A percentile compares a stretch with the other conserved stretches of the same genome.
Evolutionary conservation across 2,888 invertebrate genomes (phyloP).

Genomic region (Timandra comae): DNA sequence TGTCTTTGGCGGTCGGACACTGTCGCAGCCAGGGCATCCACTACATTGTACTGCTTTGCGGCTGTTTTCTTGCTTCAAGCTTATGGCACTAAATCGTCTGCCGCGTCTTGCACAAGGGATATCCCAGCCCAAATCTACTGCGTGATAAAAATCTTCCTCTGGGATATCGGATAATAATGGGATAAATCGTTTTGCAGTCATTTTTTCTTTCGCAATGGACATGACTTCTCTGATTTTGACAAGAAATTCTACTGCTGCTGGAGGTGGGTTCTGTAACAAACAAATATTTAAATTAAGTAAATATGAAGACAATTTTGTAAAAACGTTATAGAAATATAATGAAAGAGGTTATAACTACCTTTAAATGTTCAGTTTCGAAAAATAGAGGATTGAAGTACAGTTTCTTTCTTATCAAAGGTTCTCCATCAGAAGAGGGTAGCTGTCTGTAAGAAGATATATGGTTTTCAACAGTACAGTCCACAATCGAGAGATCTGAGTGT

Average conservation of each 20-base stretch:
- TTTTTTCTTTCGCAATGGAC: slow-evolving; percentile 90
- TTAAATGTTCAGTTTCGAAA: slow-evolving; percentile 89
- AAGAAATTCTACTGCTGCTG: slow-evolving; percentile 92
- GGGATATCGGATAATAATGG: slow-evolving; percentile 87
- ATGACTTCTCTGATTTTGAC: slow-evolving; percentile 93
- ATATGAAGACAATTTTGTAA: too few relatives aligned
- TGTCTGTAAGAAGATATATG: slow-evolving; percentile 32
- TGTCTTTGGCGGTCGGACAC: slow-evolving; percentile 40
- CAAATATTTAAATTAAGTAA: too few relatives aligned
- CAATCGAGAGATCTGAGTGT: slow-evolving; percentile 66
- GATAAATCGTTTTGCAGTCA: slow-evolving; percentile 86
- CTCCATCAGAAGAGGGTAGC: slow-evolving; percentile 52
- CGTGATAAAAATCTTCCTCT: slow-evolving; percentile 81
- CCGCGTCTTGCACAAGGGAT: slow-evolving; percentile 70
- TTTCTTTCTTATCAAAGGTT: slow-evolving; percentile 79
- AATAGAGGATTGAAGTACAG: slow-evolving; percentile 94
- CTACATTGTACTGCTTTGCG: slow-evolving; percentile 75
- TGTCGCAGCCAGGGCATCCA: slow-evolving; percentile 83
- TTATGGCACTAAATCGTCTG: slow-evolving; percentile 74
- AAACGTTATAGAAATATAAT: too few relatives aligned
- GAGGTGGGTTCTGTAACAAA: slow-evolving; percentile 86
- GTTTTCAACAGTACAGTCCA: slow-evolving; percentile 56
- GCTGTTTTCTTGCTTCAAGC: slow-evolving; percentile 79
- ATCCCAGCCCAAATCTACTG: slow-evolving; percentile 69
- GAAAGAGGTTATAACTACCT: slow-evolving; percentile 78